These are phyloP conservation scores for Gorsachius goisagi DNA, from an alignment of 2,113 vertebrate species.

Conservation along the genomic window DNA sequence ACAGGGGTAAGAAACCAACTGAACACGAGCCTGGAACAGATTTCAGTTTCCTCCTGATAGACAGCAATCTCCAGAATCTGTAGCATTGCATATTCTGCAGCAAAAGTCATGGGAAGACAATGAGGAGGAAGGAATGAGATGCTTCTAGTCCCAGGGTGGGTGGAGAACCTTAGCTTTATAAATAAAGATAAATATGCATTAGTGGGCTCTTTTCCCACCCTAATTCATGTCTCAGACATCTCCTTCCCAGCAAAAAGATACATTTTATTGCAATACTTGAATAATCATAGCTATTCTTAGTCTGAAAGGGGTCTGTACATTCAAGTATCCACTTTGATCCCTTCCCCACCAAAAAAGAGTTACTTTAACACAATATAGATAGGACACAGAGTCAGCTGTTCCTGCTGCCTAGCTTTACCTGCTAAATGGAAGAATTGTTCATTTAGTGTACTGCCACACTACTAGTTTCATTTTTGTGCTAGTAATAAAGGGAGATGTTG, in stretches of 20 bases:
- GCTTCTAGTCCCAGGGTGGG: neutral
- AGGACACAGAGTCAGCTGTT: neutral
- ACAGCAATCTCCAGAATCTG: neutral
- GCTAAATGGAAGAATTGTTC: neutral
- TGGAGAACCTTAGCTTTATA: neutral
- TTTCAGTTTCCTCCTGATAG: conserved; percentile 81
- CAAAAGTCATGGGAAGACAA: neutral
- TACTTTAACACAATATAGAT: neutral
- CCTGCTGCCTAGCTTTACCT: neutral
- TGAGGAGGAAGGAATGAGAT: neutral
- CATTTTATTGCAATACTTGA: neutral
- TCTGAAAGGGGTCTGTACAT: neutral
- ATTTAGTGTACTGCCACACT: neutral
- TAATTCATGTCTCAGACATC: fast-evolving
- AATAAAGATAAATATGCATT: neutral
- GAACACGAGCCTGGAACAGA: conserved; percentile 83
- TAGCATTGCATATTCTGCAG: conserved; percentile 22
- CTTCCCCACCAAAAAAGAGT: neutral
- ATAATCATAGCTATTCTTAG: neutral
- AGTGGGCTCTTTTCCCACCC: neutral
- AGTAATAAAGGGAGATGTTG: conserved; percentile 44
- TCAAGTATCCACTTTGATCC: neutral
- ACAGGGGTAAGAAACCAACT: conserved; percentile 74
- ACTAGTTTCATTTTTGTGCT: neutral
- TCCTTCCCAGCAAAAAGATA: neutral